Base-by-base conservation (phyloP, 2,797 vertebrate genomes). In the Masticophis lateralis region DNA sequence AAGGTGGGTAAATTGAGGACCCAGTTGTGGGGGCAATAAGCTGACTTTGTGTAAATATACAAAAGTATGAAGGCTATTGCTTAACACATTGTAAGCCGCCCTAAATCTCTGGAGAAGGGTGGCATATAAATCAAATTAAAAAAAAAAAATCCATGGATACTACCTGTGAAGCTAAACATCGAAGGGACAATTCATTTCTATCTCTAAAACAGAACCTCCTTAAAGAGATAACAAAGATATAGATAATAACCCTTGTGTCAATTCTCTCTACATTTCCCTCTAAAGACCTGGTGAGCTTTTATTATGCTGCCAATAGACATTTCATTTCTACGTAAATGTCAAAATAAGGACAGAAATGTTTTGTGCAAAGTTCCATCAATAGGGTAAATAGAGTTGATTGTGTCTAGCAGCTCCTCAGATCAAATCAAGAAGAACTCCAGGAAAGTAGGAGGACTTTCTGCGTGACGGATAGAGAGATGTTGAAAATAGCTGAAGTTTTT, bases 301-400 rank as follows among this genome's bases (percentile, higher is more conserved):
- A 92, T 93, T 92, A 74, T 8, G 53, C 56, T 47, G 79, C 86
- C 91, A 74, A n/a, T 74, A 92, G 69, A 25, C 89, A 25, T 93
- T 91, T 93, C 53, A 92, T 69, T 74, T 74, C 59, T 18, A 91
- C 43, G 89, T 89, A 89, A 93, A 69, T 94, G 53, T 55, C 86
- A 92, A 69, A 91, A 87, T 89, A 93, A 66, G n/a, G 55, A 37
- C 51, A 90, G 51, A 59, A 93, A 88, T 18, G 43, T 89, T 93
- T 93, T 92, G 88, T 86, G 55, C 55, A 55, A 92, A 91, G 61
- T 2, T 28, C 74, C 55, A 89, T 61, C 43, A 86, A 89, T 74
- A 53, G 60, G 55, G 11, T 32, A 32, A 51, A 27, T 51, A 61
- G 47, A 43, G 79, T 88, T 91, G 14, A 88, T n/a, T n/a, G 28